These are phyloP conservation scores for Leptinotarsa haldemani DNA, from an alignment of 2,888 invertebrate genomes.

Conservation along the genomic window DNA sequence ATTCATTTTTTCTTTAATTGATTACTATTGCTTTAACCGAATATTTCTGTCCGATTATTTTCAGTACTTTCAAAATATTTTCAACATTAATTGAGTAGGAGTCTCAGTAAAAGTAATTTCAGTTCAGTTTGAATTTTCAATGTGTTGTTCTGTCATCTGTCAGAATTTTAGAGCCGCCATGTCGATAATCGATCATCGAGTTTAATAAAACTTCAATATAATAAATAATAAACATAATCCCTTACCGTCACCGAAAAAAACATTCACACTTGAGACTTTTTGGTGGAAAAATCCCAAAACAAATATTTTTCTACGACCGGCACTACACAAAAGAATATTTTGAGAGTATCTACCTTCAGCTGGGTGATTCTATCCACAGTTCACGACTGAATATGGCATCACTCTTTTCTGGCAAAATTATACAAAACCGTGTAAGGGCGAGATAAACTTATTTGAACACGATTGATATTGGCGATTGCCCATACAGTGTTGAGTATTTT, in stretches of 20 bases:
- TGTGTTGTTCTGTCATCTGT: background rate
- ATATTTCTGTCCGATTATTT: too few relatives aligned
- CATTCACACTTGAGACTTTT: background rate
- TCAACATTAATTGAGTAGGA: too few relatives aligned
- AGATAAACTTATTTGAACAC: constrained; percentile 53
- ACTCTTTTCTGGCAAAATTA: constrained; percentile 30
- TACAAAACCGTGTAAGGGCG: constrained; percentile 24
- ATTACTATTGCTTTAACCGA: too few relatives aligned
- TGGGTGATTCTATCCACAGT: background rate
- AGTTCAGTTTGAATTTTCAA: background rate
- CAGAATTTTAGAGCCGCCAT: background rate
- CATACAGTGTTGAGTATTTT: constrained; percentile 42
- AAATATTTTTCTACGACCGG: constrained; percentile 29
- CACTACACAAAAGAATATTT: constrained; percentile 11
- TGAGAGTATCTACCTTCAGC: background rate
- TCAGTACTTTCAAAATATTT: too few relatives aligned
- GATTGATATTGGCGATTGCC: constrained; percentile 43
- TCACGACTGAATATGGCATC: background rate
- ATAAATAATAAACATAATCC: constrained; percentile 3
- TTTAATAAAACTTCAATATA: background rate
- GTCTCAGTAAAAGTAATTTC: background rate
- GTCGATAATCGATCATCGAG: background rate
- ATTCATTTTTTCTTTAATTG: too few relatives aligned
- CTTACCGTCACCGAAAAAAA: background rate
- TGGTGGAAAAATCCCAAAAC: constrained; percentile 18